Evolutionary conservation across 1,140 invertebrate genomes (phyloP).

Genomic region (Tigriopus japonicus): DNA sequence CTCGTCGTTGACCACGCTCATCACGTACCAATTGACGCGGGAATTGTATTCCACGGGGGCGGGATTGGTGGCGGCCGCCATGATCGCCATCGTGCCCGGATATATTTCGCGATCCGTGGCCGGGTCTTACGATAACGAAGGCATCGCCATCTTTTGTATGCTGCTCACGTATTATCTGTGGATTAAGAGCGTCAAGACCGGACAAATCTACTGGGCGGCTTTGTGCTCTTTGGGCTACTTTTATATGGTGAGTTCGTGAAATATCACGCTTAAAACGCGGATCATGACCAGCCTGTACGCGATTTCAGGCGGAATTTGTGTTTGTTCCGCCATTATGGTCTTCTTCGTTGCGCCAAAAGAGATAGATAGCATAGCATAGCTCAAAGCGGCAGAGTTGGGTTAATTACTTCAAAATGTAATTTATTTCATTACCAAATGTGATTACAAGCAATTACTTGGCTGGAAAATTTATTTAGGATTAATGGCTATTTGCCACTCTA

Average conservation of each 20-base stretch:
- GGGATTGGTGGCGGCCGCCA: conserved; percentile 74
- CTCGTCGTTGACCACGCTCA: conserved; percentile 83
- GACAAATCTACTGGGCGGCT: conserved; percentile 59
- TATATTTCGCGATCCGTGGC: conserved; percentile 94
- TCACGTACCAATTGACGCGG: conserved; percentile 87
- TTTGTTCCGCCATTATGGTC: too few species aligned
- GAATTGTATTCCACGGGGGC: conserved; percentile 81
- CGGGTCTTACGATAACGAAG: conserved; percentile 96
- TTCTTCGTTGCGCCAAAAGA: too few species aligned
- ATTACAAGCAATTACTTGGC: too few species aligned
- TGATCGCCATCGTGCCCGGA: conserved; percentile 91
- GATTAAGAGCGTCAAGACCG: conserved; percentile 94
- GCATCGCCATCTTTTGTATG: conserved; percentile 98
- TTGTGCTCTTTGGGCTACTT: conserved; percentile 84
- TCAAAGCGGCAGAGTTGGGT: too few species aligned
- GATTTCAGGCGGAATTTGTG: too few species aligned
- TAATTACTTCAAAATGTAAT: too few species aligned
- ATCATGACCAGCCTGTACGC: too few species aligned
- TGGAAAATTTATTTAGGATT: too few species aligned
- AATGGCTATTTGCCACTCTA: too few species aligned
- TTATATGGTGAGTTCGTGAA: conserved; percentile 63
- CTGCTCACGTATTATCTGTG: conserved; percentile 89
- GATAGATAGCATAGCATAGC: too few species aligned
- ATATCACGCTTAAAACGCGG: background rate
- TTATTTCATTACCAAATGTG: too few species aligned